Base-by-base conservation (phyloP, 1,140 invertebrate genomes). In the Tigriopus japonicus region DNA sequence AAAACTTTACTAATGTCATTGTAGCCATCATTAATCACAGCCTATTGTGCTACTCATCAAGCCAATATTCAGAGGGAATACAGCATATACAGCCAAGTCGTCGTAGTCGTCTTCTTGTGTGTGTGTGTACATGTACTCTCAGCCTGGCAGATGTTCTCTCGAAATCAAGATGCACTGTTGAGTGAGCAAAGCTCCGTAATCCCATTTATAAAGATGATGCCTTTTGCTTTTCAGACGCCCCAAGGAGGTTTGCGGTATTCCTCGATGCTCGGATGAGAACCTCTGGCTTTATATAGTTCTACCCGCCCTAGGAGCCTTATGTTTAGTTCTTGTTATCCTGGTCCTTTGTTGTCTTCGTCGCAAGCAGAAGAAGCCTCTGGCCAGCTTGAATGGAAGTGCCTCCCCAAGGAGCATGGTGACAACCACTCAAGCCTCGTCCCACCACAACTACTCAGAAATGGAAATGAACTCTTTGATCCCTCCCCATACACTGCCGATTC, bases 241-340 rank as follows among this genome's bases (percentile, higher is more conserved):
- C n/a, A 49, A 49, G 21, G 45, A 49, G 45, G 45, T 49, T 15
- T 95, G 90, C 73, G 78, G 85, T 68, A 81, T 95, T 66, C 81
- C 83, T n/a, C 83, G 85, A 73, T 95, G 90, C 17, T 35, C 55
- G 24, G 64, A 63, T 35, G 42, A 60, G 24, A 52, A 54, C 28
- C 63, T 76, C 35, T 79, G 77, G 74, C 71, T 81, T 63, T 81
- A 80, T 68, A 74, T 79, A 52, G 64, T 74, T 17, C 67, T 76
- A 15, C 75, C 76, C 72, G 63, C 65, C 74, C 72, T 67, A 75
- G 68, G 24, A 73, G 56, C 76, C 74, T 41, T 71, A 67, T 43
- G 71, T 72, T 51, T 61, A 5, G 51, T 7, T 3, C 9, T 60
- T 3, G 21, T 49, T 21, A 54, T 51, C 17, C 10, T 61, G 15